Percentiles rank a stretch among this genome's conserved stretches.
Conservation (phyloP, 2,888 invertebrate species). For the Sminthurinus aureus region DNA sequence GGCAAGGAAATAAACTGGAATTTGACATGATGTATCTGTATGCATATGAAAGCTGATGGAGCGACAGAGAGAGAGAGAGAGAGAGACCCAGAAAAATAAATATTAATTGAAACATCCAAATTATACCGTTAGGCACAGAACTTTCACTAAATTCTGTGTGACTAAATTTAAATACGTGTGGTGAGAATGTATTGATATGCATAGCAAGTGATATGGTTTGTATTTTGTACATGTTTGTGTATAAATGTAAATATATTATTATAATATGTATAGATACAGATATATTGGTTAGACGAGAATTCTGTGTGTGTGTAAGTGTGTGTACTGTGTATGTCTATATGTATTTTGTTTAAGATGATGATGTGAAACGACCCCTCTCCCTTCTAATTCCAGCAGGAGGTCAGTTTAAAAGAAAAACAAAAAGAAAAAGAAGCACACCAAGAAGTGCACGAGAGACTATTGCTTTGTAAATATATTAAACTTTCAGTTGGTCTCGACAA, state of each 20-base stretch:
- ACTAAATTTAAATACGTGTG: conserved; percentile 20
- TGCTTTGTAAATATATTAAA: conserved; percentile 27
- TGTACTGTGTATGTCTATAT: not conserved
- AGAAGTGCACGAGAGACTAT: conserved; percentile 28
- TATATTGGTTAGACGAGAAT: not conserved
- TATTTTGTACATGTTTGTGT: too few species aligned
- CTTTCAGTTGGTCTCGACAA: conserved; percentile 42
- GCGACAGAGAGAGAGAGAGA: not conserved
- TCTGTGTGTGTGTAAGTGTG: not conserved
- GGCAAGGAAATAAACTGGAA: not conserved
- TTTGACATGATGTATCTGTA: not conserved
- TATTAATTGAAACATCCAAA: conserved; percentile 15
- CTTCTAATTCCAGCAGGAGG: conserved; percentile 30
- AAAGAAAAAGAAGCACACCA: conserved; percentile 3
- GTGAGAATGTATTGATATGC: not conserved
- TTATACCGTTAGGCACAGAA: conserved; percentile 17
- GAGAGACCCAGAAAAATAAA: conserved; percentile 20
- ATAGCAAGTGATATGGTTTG: conserved; percentile 2
- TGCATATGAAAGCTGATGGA: not conserved
- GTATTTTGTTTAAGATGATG: conserved; percentile 8
- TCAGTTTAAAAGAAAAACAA: conserved; percentile 27
- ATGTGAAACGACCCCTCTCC: conserved; percentile 9
- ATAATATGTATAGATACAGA: too few species aligned
- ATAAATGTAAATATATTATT: too few species aligned
- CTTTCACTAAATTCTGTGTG: conserved; percentile 23